Base-by-base conservation (phyloP, 1,140 invertebrate species). In the Leptopilina clavipes region DNA sequence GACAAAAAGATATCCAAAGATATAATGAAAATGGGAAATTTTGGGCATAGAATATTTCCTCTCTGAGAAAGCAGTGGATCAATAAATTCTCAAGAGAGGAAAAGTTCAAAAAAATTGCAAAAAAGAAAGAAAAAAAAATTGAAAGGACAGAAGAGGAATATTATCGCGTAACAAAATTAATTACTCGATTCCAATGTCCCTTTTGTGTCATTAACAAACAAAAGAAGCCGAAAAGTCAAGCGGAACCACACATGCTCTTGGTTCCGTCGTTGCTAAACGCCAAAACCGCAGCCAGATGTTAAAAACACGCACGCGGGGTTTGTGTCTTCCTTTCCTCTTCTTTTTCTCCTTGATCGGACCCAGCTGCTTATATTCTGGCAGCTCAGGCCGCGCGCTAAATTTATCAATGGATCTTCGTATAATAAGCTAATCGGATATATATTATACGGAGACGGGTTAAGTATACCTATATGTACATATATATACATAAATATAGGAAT, bases 331-430 rank as follows among this genome's bases (percentile, higher is more conserved):
- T 83, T 83, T 77, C 73, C 75, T 79, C 56, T 74, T 83, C 22
- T 71, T 76, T 80, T 80, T 76, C 74, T 75, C 78, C 59, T 65
- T 65, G 25, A 65, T 65, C 59, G 12, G 59, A 52, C 78, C 71
- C 82, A 83, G 82, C 82, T 83, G 82, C 82, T 40, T 83, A 31
- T 31, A 31, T 83, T 83, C 80, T 81, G 78, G 78, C 79, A 77
- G 79, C 78, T 78, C 71, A 78, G 65, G 81, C 78, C 78, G 79
- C 82, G 79, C 80, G 79, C 71, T 54, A 75, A 80, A 82, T 80
- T 82, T 83, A 83, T 83, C 80, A 83, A 83, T 81, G 78, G 80
- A 83, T 83, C 82, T 82, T 82, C 74, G 72, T 76, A 79, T 81
- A 80, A 76, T 75, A 44, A 81, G 72, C 79, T 84, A 81, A 84